Base-by-base conservation (phyloP, 2,888 invertebrate species). In the Nesidiocoris tenuis region DNA sequence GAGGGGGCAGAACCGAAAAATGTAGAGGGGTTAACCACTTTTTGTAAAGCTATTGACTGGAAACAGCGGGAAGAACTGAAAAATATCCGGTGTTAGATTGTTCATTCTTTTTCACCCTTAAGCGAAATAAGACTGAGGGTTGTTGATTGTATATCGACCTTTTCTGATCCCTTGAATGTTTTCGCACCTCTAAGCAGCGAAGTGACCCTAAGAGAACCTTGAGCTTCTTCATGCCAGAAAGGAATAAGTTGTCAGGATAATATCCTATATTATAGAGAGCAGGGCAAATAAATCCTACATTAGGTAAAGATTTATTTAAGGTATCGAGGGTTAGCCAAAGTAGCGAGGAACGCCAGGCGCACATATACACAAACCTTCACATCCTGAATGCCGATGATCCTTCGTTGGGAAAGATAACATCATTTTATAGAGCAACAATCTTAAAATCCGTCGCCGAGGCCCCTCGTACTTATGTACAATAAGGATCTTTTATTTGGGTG, bases 381-480 rank as follows among this genome's bases (percentile, higher is more conserved):
- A n/a, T 22, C 59, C 23, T 24, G 59, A 70, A 70, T 70, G 70
- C 70, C 70, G 59, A 70, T 70, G 70, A 21, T 24, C 25, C 59
- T 23, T 21, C 25, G 25, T 23, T 18, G 55, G 7, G 9, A 55
- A 25, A 70, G 61, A 59, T 59, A 59, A 70, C 59, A 59, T 59
- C 61, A 21, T 22, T 55, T 59, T 70, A 24, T 57, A 70, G 39
- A 70, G 57, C 61, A 25, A 57, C 70, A 56, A n/a, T 22, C 39
- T 39, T 25, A 17, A 59, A 70, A 68, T 24, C 59, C 57, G 25
- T 39, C 39, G 39, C 3, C 25, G 19, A 16, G 17, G 59, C 59
- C 70, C 70, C 70, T 59, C 70, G 70, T 70, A 70, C 70, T 59
- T 57, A 59, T 59, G 59, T 39, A 39, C 24, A 70, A 23, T 56